These are phyloP conservation scores for Diachrysia chrysitis DNA, from an alignment of 2,888 invertebrate genomes.

Conservation along the genomic window DNA sequence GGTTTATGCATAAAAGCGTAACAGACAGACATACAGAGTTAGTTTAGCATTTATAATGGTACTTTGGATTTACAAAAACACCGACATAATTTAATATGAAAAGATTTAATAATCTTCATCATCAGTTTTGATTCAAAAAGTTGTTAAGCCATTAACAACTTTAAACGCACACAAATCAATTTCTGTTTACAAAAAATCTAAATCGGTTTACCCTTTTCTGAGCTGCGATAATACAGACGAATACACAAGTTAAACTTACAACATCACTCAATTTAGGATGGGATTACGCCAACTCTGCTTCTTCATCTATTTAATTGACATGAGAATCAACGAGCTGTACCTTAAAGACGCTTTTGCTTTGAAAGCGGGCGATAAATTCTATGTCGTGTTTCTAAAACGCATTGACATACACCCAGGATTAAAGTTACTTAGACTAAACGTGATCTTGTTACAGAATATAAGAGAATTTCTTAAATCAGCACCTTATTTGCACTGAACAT, in stretches of 20 bases:
- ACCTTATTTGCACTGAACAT: background rate
- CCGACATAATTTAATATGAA: too few species aligned
- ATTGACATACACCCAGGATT: slow-evolving; percentile 25
- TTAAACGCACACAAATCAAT: too few species aligned
- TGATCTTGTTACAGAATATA: slow-evolving; percentile 10
- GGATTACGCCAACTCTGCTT: background rate
- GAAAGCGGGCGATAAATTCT: slow-evolving; percentile 8
- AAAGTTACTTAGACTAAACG: slow-evolving; percentile 9
- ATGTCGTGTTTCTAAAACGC: slow-evolving; percentile 12
- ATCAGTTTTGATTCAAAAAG: too few species aligned
- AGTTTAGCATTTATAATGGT: too few species aligned
- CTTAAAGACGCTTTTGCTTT: slow-evolving; percentile 8
- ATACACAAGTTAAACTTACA: background rate
- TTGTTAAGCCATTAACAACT: too few species aligned
- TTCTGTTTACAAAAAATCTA: too few species aligned
- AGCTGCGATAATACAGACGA: background rate
- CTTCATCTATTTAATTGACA: background rate
- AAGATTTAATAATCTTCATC: too few species aligned
- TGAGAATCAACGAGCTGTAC: background rate
- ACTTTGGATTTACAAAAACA: too few species aligned
- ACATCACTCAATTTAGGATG: too few species aligned
- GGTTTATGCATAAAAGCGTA: too few species aligned
- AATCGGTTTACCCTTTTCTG: background rate
- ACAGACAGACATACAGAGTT: too few species aligned
- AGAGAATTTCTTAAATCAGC: background rate